These are phyloP conservation scores for Ectropis crepuscularia DNA, from an alignment of 2,888 invertebrate genomes.

Conservation along the genomic window DNA sequence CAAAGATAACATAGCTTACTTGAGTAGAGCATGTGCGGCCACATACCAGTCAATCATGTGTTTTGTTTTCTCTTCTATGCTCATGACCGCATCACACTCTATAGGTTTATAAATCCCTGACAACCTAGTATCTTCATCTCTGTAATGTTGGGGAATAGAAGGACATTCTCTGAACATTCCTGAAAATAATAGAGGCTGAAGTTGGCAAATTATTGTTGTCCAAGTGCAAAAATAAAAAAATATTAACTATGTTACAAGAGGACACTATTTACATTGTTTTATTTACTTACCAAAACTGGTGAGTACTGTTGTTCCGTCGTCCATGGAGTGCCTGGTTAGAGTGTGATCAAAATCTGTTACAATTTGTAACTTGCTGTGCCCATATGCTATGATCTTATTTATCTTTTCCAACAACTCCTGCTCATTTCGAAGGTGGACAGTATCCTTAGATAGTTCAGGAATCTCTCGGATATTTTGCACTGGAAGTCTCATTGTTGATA, in stretches of 20 bases:
- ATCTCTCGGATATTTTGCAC: conserved; percentile 61
- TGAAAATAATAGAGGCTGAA: conserved; percentile 50
- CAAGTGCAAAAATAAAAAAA: no score
- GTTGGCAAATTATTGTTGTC: no score
- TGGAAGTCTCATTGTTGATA: conserved; percentile 58
- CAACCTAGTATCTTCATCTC: conserved; percentile 85
- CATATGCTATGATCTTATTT: conserved; percentile 71
- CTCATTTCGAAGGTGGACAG: conserved; percentile 65
- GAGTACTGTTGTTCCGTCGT: conserved; percentile 88
- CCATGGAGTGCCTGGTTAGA: conserved; percentile 90
- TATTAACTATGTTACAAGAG: no score
- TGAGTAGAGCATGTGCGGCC: conserved; percentile 86
- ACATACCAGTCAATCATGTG: conserved; percentile 94
- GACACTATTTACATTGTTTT: no score
- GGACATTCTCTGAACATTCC: conserved; percentile 91
- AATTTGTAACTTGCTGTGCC: conserved; percentile 88
- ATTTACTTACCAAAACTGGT: conserved; percentile 90
- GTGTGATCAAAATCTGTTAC: conserved; percentile 97
- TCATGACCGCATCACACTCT: conserved; percentile 91
- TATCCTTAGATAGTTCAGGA: conserved; percentile 61
- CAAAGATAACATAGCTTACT: conserved; percentile 68
- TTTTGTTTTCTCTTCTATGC: conserved; percentile 88
- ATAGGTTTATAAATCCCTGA: conserved; percentile 92
- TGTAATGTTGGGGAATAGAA: conserved; percentile 87
- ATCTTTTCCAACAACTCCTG: conserved; percentile 66